These are phyloP conservation scores for Rhinichthys osculus DNA, from an alignment of 2,797 vertebrate species.

Conservation along the genomic window DNA sequence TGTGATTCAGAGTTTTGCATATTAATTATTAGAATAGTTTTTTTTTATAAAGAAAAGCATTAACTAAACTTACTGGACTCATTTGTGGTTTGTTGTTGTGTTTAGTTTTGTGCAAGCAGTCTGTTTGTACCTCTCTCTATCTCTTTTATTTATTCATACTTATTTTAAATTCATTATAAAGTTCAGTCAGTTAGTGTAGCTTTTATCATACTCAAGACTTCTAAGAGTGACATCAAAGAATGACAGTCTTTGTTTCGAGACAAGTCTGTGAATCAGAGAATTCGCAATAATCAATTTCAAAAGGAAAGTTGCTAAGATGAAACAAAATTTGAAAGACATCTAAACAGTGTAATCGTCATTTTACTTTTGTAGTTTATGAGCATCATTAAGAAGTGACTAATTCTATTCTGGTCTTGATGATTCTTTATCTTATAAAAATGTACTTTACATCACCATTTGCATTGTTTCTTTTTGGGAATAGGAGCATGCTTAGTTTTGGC, in stretches of 20 bases:
- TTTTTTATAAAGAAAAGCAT: neutral
- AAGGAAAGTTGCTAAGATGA: constrained; percentile 13
- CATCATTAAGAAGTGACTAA: neutral
- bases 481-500: neutral
- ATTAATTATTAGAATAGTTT: neutral
- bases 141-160: neutral
- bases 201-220: neutral
- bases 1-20: neutral
- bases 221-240: constrained; percentile 18
- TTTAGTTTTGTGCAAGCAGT: neutral
- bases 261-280: neutral
- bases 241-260: constrained; percentile 11
- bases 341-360: neutral
- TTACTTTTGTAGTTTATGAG: too few species aligned
- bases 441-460: neutral
- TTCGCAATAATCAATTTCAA: neutral
- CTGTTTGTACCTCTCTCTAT: neutral
- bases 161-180: neutral
- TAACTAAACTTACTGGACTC: neutral
- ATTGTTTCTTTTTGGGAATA: neutral
- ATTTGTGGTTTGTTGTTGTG: constrained; percentile 15
- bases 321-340: constrained; percentile 8
- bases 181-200: neutral
- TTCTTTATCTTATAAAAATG: neutral
- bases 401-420: neutral